Base-by-base conservation (phyloP, 2,888 invertebrate genomes). In the Lepidocyrtinus sp. region DNA sequence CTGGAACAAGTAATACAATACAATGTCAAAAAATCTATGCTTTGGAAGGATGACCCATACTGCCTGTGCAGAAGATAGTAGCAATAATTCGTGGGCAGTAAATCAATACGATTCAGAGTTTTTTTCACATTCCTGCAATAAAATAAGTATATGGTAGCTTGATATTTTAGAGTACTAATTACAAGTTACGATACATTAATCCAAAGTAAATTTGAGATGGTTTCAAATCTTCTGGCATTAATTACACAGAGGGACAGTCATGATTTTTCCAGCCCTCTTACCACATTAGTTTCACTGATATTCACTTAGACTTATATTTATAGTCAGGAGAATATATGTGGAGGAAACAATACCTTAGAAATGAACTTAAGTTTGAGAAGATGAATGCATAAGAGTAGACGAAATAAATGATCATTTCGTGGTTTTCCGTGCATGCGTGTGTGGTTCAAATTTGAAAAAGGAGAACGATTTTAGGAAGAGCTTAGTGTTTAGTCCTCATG, bases 231-330 rank as follows among this genome's bases (percentile, higher is more conserved):
- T 63, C n/a, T 76, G 69, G 76, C 64, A 70, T 71, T 77, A 77
- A 77, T 77, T 77, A 77, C 71, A 76, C 70, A 64, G 76, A 45
- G 76, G 70, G 26, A 70, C 62, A 75, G 46, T 45, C 62, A 59
- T 62, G 46, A 62, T 50, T 17, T 12, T 50, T 17, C 50, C 24
- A 46, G 50, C 69, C 69, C 75, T 65, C 45, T 55, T 45, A 55
- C 70, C 22, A 61, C 27, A 27, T 19, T 50, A 50, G n/a, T n/a
- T n/a, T n/a, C 36, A 50, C 50, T 50, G 36, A n/a, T n/a, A n/a
- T n/a, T n/a, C n/a, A n/a, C n/a, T n/a, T n/a, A n/a, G n/a, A n/a
- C n/a, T n/a, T n/a, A n/a, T n/a, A n/a, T n/a, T n/a, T n/a, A n/a
- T n/a, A n/a, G n/a, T n/a, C n/a, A n/a, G n/a, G n/a, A n/a, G n/a